Evolutionary conservation across 2,888 invertebrate genomes (phyloP), one percentile per base, ranked within the genome.

Genomic region (Synanthedon andrenaeformis): DNA sequence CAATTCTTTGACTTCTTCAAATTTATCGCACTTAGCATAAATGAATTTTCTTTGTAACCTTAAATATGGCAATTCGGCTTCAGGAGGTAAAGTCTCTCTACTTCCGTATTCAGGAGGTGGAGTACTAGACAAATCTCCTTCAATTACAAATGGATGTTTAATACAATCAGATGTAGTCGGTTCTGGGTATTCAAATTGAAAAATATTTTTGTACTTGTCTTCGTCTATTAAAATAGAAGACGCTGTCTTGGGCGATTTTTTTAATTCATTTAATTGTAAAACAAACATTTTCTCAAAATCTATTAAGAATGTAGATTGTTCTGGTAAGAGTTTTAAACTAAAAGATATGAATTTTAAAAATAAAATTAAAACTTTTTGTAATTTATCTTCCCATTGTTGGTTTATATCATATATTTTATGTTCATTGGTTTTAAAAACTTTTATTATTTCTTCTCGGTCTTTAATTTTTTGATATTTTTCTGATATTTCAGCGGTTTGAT

Each of bases 261-360:
- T 69, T 17, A 87, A 74, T 70, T 87, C 85, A 60, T 81, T 81
- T 51, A 87, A 59, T 61, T 87, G 87, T 53, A 87, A 66, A 35
- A 84, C 68, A 19, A 86, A 73, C 74, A 87, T 69, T 64, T 79
- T 82, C 66, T 87, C 78, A 52, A 87, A 71, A 59, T 87, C 77
- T 45, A 87, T 63, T 52, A 87, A 67, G 65, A 87, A 87, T 2
- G 75, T 71, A 13, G 78, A 63, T 66, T 87, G 87, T 63, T 87
- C 85, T 23, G 87, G 87, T 53, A 87, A 61, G 54, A 87, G 59
- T 59, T 83, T 81, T 13, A 87, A 61, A 56, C 79, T 74, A 57
- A 78, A 87, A 61, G 81, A 79, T 10, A 85, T 73, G 62, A 86
- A 87, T 62, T 83, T 86, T 5, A 84, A 58, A 65, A 87, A 86